Base-by-base conservation (phyloP, 2,113 vertebrate species). In the Pantherophis guttatus region DNA sequence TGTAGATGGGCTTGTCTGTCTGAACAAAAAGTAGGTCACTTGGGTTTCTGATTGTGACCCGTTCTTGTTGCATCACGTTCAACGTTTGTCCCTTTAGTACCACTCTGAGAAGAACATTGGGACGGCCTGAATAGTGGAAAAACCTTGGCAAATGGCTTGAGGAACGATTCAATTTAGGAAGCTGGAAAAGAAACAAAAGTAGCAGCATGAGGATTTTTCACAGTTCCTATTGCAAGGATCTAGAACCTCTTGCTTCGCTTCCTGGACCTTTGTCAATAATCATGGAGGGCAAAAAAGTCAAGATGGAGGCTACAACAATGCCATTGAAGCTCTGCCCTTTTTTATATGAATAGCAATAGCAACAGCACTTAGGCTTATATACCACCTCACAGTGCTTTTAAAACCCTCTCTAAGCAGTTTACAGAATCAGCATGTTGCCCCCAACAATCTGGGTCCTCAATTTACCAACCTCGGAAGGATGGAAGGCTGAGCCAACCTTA, bases 111-210 rank as follows among this genome's bases (percentile, higher is more conserved):
- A 15, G n/a, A 33, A 3, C 6, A n/a, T 8, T 33, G n/a, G 70
- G 0, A 75, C 0, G 0, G 15, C 3, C n/a, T 75, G 13, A 8
- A 33, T 5, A 1, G 6, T 2, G 0, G 29, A 0, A 2, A 70
- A 2, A n/a, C 0, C 62, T 15, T 33, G 13, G 5, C 4, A 0
- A 17, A 75, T n/a, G 6, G n/a, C 65, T 33, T 70, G 65, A 75
- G 65, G 65, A 75, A 75, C 0, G 29, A 1, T 17, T 75, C n/a
- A 33, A 75, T n/a, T 33, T 33, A n/a, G 70, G 70, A 70, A 70
- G 29, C 65, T 70, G 65, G 65, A 75, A 13, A 75, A 75, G n/a
- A 75, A 75, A 75, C n/a, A 33, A n/a, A 70, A 12, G 12, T 33
- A 75, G 13, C n/a, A 75, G 13, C 2, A 2, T 75, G 70, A 75